Evolutionary conservation across 2,113 vertebrate species (phyloP), one percentile per base, ranked within the genome.

Genomic region (Semnornis frantzii): DNA sequence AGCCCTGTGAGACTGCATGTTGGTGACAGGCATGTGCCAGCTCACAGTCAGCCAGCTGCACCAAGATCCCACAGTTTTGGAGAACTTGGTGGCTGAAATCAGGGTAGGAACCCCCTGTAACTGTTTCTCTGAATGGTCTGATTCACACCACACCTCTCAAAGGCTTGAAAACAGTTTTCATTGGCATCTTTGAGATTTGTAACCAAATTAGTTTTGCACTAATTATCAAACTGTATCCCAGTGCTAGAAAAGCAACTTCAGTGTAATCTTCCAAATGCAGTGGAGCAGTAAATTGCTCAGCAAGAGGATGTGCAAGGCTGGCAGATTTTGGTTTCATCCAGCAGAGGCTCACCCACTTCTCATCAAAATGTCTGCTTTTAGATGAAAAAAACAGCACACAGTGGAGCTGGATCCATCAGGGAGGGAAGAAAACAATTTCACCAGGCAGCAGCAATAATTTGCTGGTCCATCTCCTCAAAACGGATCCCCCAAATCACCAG

Each of bases 191-290:
- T 89, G 86, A 90, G 77, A 94, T 90, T 85, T 90, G 85, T 70
- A 90, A 90, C 84, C 50, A 73, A 95, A 93, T 96, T 89, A 95
- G 60, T 87, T 91, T 96, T 87, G 75, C 65, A 44, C 62, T 92
- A 82, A 86, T 85, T 94, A 83, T 93, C 80, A 79, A 85, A 79
- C 62, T 5, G 8, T 25, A 46, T 85, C 62, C n/a, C 3, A 5
- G 23, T 72, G 77, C 89, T 39, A 55, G 64, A 33, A 78, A 87
- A 93, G 55, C 10, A 82, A 84, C 85, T 92, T 88, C 54, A 82
- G 58, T 58, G 37, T 64, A 95, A 93, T 76, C 73, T 89, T 85
- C 48, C 65, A 85, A 85, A 90, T 24, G 85, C 91, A 96, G 87
- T 0, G 6, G 87, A 97, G 92, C 84, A 85, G 89, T 27, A 92